Conservation (phyloP, 1,140 invertebrate species). For the Drosophila dunni region DNA sequence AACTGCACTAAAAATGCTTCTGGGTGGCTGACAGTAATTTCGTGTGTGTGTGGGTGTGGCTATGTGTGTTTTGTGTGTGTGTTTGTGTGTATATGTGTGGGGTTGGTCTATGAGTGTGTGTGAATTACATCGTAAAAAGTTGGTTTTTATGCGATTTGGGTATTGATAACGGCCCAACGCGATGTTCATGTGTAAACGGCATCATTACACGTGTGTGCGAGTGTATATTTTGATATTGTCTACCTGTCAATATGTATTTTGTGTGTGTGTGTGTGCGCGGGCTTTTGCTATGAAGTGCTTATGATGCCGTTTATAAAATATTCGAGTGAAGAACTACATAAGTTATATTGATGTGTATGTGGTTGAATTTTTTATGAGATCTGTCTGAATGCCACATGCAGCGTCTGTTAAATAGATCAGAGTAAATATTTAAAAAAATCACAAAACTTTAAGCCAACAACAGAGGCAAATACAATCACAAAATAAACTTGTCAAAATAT, state of each 20-base stretch:
- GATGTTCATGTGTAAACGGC: constrained; percentile 76
- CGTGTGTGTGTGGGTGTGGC: constrained; percentile 6
- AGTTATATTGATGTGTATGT: constrained; percentile 19
- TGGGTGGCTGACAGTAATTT: constrained; percentile 9
- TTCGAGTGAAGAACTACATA: constrained; percentile 43
- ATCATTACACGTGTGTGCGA: constrained; percentile 55
- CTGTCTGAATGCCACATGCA: constrained; percentile 33
- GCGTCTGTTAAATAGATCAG: constrained; percentile 7
- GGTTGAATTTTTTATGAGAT: constrained; percentile 9
- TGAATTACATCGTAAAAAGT: constrained; percentile 78
- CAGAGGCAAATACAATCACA: constrained; percentile 21
- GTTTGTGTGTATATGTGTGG: constrained; percentile 15
- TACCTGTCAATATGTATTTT: background rate
- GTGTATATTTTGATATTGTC: constrained; percentile 16
- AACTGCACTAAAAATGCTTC: constrained; percentile 47
- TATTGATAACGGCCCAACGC: constrained; percentile 73
- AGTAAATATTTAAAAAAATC: constrained; percentile 18
- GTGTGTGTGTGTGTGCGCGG: constrained; percentile 16
- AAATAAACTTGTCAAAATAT: constrained; percentile 1
- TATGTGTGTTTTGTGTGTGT: constrained; percentile 5
- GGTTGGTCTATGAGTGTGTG: constrained; percentile 48
- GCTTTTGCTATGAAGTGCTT: constrained; percentile 68
- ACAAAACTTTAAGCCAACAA: constrained; percentile 15
- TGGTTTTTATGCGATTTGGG: constrained; percentile 73
- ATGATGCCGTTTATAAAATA: constrained; percentile 66